A percentile compares a stretch with the other conserved stretches of the same genome.
Evolutionary conservation across 2,113 vertebrate genomes (phyloP).

Genomic region (Cyprinodon brontotheroides): DNA sequence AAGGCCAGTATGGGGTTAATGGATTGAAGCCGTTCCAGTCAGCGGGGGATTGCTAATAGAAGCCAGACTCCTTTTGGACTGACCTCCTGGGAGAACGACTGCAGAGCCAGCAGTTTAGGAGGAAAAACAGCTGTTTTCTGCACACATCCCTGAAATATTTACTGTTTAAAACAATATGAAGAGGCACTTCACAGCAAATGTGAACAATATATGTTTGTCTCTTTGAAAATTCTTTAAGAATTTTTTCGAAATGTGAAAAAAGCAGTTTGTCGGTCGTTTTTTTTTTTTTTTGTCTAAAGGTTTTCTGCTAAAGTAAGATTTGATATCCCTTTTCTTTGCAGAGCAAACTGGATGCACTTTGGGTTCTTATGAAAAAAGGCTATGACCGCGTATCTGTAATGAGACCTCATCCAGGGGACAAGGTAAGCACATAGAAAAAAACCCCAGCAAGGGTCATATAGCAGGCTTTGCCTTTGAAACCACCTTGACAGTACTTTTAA

Average conservation of each 20-base stretch:
- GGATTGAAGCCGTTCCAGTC: conserved; percentile 54
- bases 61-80: conserved; percentile 71
- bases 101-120: conserved; percentile 71
- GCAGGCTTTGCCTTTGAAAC: not conserved
- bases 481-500: conserved; percentile 32
- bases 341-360: conserved; percentile 95
- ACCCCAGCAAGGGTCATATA: not conserved
- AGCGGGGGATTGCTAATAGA: conserved; percentile 72
- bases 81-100: conserved; percentile 63
- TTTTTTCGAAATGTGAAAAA: not conserved
- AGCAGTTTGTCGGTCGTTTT: not conserved
- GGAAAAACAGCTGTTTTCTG: conserved; percentile 63
- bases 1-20: conserved; percentile 56
- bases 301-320: not conserved
- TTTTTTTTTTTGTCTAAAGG: not conserved
- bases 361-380: conserved; percentile 91
- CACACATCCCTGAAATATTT: conserved; percentile 55
- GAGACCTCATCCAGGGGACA: conserved; percentile 96
- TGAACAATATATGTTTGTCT: conserved; percentile 14
- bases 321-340: conserved; percentile 58
- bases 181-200: conserved; percentile 23
- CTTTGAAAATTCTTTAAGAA: conserved; percentile 22
- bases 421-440: conserved; percentile 80
- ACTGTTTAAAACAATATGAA: conserved; percentile 39
- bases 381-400: conserved; percentile 97